Base-by-base conservation (phyloP, 2,797 vertebrate species). In the Phrynocephalus vlangalii region DNA sequence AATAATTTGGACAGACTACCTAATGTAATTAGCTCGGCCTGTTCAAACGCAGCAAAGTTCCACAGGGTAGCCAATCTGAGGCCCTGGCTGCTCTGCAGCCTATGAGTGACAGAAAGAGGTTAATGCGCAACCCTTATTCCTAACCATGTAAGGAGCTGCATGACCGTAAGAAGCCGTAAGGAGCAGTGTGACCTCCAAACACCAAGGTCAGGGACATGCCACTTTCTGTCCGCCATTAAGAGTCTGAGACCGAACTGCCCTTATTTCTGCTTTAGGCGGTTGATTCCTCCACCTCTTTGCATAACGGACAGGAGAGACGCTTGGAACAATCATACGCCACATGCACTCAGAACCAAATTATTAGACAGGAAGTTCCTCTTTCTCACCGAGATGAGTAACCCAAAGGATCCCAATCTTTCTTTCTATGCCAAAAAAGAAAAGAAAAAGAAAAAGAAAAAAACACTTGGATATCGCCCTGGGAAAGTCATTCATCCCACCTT, bases 1-100 rank as follows among this genome's bases (percentile, higher is more conserved):
- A 90, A 94, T 93, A 95, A 91, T 94, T 92, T 91, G 94, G 93
- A 94, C 80, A 79, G 85, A 85, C 87, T 90, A 94, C 93, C 92
- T 93, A 88, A 89, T 91, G 91, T 88, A 94, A 96, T 96, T 94
- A 96, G 90, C 79, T 91, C 63, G 82, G 60, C 86, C 91, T 93
- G 87, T 91, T 92, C 92, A 92, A 93, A 94, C 1, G 30, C 80
- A 67, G 78, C 87, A 93, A 94, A 91, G 86, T 30, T 86, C 92
- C 73, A 91, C 8, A 22, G 86, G 67, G 56, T 89, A 84, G 89
- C 87, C 92, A 91, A 85, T 81, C 89, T 89, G 86, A 81, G 86
- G 80, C 87, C 88, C 86, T 90, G 92, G 28, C 0, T 83, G 89
- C 87, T 84, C 92, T 0, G 0, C 60, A 73, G 87, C 80, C 90